Evolutionary conservation across 2,113 vertebrate species (phyloP), one percentile per base, ranked within the genome.

Genomic region (Tursiops truncatus): DNA sequence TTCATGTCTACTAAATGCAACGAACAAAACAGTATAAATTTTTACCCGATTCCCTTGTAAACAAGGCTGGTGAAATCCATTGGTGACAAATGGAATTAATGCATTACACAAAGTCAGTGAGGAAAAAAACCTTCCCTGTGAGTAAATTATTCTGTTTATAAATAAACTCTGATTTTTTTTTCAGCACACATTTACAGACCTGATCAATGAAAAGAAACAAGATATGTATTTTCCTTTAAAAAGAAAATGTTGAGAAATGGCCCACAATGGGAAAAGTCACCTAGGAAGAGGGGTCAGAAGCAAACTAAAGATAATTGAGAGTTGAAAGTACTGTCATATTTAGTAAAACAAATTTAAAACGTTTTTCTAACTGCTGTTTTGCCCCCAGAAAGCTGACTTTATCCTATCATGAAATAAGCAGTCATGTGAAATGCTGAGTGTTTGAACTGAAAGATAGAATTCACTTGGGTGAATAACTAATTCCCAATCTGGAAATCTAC

Each of bases 351-450:
- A 21, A 50, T 90, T 71, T 70, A 56, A 92, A 90, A 23, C 31
- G 50, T 90, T 96, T 83, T 73, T 50, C 23, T 67, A 68, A 56
- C 28, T 76, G 20, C 65, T 90, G 2, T 74, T 74, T 92, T 60
- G 26, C 8, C 18, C 26, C 2, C 9, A 63, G 41, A 87, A 58
- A 76, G n/a, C 50, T 71, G 53, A 56, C 23, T 31, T 41, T 58
- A 13, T n/a, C n/a, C 26, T 56, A 38, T 31, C 6, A 13, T 65
- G 62, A 68, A 56, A 67, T 63, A 71, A 94, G 26, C 18, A 56
- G 58, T 93, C 50, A 65, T 44, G 25, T 84, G 71, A 96, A 96
- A 68, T 95, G 44, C 17, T 92, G 84, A 82, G 26, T 71, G 26
- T 71, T 81, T 81, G 38, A 86, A 60, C 13, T 53, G 4, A 92